Conservation (phyloP, 30 jellyfish, hydroid and myxozoan species). For the Mastigias papua region DNA sequence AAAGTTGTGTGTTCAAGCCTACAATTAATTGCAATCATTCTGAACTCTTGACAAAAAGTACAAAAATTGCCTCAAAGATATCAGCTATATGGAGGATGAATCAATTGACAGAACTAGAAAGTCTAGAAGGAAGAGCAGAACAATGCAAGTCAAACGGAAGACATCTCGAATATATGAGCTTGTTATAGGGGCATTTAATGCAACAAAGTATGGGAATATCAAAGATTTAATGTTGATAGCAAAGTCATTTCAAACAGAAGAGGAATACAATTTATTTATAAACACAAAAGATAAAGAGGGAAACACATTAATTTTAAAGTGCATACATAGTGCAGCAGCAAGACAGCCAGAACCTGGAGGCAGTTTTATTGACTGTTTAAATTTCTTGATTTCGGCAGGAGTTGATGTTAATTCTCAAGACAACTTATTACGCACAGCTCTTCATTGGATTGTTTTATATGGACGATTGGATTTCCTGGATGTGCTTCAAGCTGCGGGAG, state of each 20-base stretch:
- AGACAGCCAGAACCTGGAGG: slow-evolving; percentile 14
- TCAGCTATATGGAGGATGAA: background rate
- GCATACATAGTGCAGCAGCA: slow-evolving; percentile 71
- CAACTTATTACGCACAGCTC: slow-evolving; percentile 47
- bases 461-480: slow-evolving; percentile 58
- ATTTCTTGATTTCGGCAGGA: slow-evolving; percentile 51
- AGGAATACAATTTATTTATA: slow-evolving; percentile 16
- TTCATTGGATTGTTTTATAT: slow-evolving; percentile 69
- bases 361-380: slow-evolving; percentile 42
- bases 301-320: slow-evolving; percentile 30
- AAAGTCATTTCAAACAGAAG: slow-evolving; percentile 14
- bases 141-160: slow-evolving; percentile 9
- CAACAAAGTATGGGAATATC: slow-evolving; percentile 45
- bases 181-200: slow-evolving; percentile 29
- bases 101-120: background rate
- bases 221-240: slow-evolving; percentile 9
- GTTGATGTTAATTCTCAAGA: slow-evolving; percentile 58
- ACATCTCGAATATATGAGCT: slow-evolving; percentile 47
- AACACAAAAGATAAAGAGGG: slow-evolving; percentile 55
- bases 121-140: slow-evolving; percentile 18
- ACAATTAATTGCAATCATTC: too few species aligned
- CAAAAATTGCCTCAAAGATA: too few species aligned
- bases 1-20: too few species aligned
- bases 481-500: slow-evolving; percentile 41
- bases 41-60: too few species aligned